Conservation (phyloP, 2,797 vertebrate genomes). For the Saguinus oedipus region DNA sequence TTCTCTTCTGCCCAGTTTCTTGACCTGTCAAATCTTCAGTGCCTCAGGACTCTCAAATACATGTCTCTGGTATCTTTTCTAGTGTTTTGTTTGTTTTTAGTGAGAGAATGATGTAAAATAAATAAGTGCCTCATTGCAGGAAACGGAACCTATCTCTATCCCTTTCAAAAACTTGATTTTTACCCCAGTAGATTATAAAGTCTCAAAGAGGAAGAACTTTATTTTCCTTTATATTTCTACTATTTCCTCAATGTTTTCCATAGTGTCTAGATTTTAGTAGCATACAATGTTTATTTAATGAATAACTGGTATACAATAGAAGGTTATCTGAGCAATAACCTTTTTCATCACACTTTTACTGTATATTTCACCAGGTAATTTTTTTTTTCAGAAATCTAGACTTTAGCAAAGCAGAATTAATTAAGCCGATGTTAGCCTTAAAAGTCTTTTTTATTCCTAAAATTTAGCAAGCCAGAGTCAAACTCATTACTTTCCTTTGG, state of each 20-base stretch:
- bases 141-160: background rate
- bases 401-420: slow-evolving; percentile 20
- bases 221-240: slow-evolving; percentile 7
- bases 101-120: background rate
- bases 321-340: background rate
- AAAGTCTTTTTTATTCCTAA: background rate
- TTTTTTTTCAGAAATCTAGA: background rate
- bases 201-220: background rate
- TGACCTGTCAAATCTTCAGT: background rate
- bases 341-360: background rate
- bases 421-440: background rate
- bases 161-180: background rate
- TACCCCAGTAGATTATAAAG: background rate
- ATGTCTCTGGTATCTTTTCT: background rate
- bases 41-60: background rate
- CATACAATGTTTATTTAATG: background rate
- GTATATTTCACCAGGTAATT: background rate
- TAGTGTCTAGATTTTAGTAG: background rate
- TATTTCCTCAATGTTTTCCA: background rate
- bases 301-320: background rate
- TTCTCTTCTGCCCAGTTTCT: background rate
- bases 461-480: background rate
- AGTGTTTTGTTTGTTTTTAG: background rate
- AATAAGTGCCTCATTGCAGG: background rate
- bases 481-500: background rate